Conservation (phyloP, 2,888 invertebrate genomes). For the Caenorhabditis drosophilae region DNA sequence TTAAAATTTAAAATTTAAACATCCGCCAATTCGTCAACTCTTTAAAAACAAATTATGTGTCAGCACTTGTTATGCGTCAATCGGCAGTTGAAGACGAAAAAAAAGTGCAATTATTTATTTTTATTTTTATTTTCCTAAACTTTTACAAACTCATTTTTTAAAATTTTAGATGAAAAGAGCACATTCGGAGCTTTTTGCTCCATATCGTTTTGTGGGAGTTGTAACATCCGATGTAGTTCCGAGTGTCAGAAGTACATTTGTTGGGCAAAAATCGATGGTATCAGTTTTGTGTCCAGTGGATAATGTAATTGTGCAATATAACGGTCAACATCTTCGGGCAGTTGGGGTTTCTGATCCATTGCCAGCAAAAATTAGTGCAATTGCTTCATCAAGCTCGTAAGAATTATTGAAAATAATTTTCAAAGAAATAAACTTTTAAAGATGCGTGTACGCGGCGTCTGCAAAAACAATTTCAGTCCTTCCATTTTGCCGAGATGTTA, state of each 20-base stretch:
- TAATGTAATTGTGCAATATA: constrained; percentile 43
- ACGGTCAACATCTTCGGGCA: constrained; percentile 30
- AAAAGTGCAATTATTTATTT: too few relatives aligned
- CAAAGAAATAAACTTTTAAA: too few relatives aligned
- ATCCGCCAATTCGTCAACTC: too few relatives aligned
- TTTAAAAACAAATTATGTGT: too few relatives aligned
- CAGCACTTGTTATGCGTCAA: too few relatives aligned
- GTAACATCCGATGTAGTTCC: constrained; percentile 28
- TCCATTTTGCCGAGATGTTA: constrained; percentile 42
- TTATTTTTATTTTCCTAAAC: too few relatives aligned
- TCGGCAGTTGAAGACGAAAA: too few relatives aligned
- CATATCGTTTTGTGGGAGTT: constrained; percentile 34
- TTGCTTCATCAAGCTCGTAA: constrained; percentile 31
- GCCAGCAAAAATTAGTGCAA: constrained; percentile 16
- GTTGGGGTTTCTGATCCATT: constrained; percentile 39
- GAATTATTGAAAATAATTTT: constrained; percentile 6
- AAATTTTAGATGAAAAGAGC: constrained; percentile 28
- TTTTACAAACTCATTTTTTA: too few relatives aligned
- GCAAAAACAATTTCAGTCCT: constrained; percentile 35
- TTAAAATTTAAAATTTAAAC: too few relatives aligned
- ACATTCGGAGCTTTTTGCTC: constrained; percentile 42
- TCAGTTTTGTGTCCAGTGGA: constrained; percentile 44
- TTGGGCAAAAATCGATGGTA: constrained; percentile 20
- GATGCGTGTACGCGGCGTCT: constrained; percentile 41
- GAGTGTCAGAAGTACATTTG: constrained; percentile 18